These are phyloP conservation scores for Philypnodon macrostomus DNA, from an alignment of 2,797 vertebrate genomes.

Conservation along the genomic window DNA sequence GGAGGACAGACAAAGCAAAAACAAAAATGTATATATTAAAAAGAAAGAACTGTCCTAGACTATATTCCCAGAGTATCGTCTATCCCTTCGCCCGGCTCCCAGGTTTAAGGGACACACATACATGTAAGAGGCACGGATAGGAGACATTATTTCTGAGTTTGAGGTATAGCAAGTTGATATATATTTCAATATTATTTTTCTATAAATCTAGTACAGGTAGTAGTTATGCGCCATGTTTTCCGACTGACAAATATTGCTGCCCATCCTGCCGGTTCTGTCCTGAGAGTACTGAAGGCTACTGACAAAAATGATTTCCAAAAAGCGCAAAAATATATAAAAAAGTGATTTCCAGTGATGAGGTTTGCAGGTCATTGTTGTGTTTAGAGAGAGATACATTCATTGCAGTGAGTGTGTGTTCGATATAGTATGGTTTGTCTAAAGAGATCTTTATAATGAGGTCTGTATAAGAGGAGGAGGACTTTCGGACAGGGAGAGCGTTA, in stretches of 20 bases:
- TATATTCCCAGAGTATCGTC: conserved; percentile 73
- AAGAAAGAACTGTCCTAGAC: conserved; percentile 46
- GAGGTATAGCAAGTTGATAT: conserved; percentile 71
- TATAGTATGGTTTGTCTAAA: conserved; percentile 30
- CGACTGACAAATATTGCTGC: conserved; percentile 75
- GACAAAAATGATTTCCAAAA: conserved; percentile 41
- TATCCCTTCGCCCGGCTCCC: conserved; percentile 65
- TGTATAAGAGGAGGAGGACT: conserved; percentile 53
- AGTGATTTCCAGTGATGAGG: conserved; percentile 22
- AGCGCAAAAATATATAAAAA: conserved; percentile 37
- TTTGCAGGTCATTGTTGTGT: conserved; percentile 28
- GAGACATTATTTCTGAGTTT: conserved; percentile 66
- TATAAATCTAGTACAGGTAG: conserved; percentile 68
- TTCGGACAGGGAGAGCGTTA: conserved; percentile 75
- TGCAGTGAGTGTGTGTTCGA: conserved; percentile 27
- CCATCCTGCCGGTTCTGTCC: conserved; percentile 69
- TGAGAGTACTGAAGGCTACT: conserved; percentile 80
- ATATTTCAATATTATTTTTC: conserved; percentile 37
- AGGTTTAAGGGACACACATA: conserved; percentile 62
- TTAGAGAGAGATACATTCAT: conserved; percentile 65
- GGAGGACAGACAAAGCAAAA: conserved; percentile 47
- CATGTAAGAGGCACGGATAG: conserved; percentile 71
- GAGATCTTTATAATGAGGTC: conserved; percentile 41
- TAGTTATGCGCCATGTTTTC: conserved; percentile 66
- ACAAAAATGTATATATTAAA: conserved; percentile 37